Evolutionary conservation across 1,140 invertebrate species (phyloP).

Genomic region (Apis mellifera): Amel_HAv3.1 CM009932.2:8134001-8134500

Average conservation of each 20-base stretch:
- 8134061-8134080: not conserved
- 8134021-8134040: not conserved
- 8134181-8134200: not conserved
- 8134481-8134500: slow-evolving; percentile 39
- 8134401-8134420: slow-evolving; percentile 98
- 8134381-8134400: slow-evolving; percentile 84
- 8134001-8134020: slow-evolving; percentile 22
- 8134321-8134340: slow-evolving; percentile 36
- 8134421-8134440: slow-evolving; percentile 97
- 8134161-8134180: not conserved
- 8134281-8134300: slow-evolving; percentile 23
- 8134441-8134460: slow-evolving; percentile 98
- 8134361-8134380: slow-evolving; percentile 27
- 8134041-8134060: not conserved
- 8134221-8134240: not conserved
- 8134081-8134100: not conserved
- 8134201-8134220: slow-evolving; percentile 8
- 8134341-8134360: slow-evolving; percentile 4
- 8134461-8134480: slow-evolving; percentile 85
- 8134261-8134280: not conserved
- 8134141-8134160: not conserved
- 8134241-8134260: not conserved
- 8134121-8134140: not conserved
- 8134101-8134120: not conserved
- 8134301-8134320: slow-evolving; percentile 21